A percentile compares a stretch with the other conserved stretches of the same genome.
phyloP scores from a whole-genome alignment of 2,113 vertebrate genomes.

The Stigmatopora argus region DNA sequence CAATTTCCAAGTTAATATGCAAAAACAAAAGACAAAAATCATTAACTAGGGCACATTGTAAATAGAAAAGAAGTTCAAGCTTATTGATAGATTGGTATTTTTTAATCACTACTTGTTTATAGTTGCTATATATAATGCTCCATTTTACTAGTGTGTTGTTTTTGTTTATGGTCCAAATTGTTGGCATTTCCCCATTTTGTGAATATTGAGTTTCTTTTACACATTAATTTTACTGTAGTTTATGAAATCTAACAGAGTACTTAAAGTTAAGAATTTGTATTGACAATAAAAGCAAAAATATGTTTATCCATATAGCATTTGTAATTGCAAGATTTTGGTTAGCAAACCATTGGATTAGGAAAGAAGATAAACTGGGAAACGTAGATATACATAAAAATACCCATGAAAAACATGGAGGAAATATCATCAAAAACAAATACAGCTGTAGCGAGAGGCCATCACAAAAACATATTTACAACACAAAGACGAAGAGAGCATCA shows the following conservation, averaged over 20 bases:
- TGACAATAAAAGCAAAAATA: not conserved
- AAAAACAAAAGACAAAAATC: too few relatives aligned
- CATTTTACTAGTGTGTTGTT: too few relatives aligned
- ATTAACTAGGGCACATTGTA: too few relatives aligned
- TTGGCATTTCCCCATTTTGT: too few relatives aligned
- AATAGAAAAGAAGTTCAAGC: too few relatives aligned
- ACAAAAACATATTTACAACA: constrained; percentile 55
- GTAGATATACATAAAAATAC: constrained; percentile 35
- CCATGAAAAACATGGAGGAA: constrained; percentile 33
- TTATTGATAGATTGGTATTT: too few relatives aligned
- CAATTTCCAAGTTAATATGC: too few relatives aligned
- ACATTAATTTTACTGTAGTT: not conserved
- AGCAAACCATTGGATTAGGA: constrained; percentile 50
- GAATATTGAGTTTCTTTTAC: not conserved
- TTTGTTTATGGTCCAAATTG: too few relatives aligned
- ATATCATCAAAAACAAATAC: constrained; percentile 24
- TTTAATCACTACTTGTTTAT: too few relatives aligned
- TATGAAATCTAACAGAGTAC: not conserved
- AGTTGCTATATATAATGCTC: too few relatives aligned
- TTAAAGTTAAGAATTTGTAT: not conserved
- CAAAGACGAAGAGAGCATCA: constrained; percentile 49
- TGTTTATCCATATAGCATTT: constrained; percentile 21
- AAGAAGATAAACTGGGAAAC: constrained; percentile 24
- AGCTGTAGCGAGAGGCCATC: constrained; percentile 22
- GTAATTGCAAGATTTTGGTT: constrained; percentile 32